phyloP scores from a whole-genome alignment of 2,113 vertebrate genomes.

The Silurus asotus region DNA sequence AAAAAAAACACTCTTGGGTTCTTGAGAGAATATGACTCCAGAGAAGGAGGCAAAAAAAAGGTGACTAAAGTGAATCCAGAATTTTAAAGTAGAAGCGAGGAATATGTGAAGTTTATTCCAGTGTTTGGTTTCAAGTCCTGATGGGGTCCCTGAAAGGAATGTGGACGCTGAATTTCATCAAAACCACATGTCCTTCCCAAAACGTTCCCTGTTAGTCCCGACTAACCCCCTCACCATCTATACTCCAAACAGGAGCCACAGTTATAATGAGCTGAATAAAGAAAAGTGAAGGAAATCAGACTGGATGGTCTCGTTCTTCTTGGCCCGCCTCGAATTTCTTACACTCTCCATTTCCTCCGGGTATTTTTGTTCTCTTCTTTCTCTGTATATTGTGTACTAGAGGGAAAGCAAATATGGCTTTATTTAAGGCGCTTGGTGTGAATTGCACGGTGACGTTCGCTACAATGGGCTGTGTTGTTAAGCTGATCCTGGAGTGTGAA shows the following conservation, averaged over 20 bases:
- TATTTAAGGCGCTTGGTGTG: conserved; percentile 58
- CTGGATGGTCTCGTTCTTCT: conserved; percentile 70
- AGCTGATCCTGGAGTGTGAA: conserved; percentile 51
- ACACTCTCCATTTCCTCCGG: conserved; percentile 23
- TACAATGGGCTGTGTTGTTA: conserved; percentile 49
- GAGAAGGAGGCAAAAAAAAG: neutral
- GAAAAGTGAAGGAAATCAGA: conserved; percentile 11
- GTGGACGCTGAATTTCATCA: conserved; percentile 33
- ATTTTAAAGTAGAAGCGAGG: neutral
- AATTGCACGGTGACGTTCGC: conserved; percentile 54
- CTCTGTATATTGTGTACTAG: neutral
- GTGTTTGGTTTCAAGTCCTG: conserved; percentile 27
- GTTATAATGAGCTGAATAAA: neutral
- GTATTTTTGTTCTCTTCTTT: conserved; percentile 3
- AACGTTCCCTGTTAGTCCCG: conserved; percentile 16
- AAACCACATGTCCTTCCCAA: conserved; percentile 29
- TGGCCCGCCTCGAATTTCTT: conserved; percentile 62
- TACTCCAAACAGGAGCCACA: neutral
- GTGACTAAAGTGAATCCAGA: conserved; percentile 11
- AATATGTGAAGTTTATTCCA: conserved; percentile 22
- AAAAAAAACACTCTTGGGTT: neutral
- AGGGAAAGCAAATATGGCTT: conserved; percentile 62
- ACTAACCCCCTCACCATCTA: neutral
- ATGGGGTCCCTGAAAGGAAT: conserved; percentile 38
- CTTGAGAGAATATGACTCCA: neutral